A percentile compares a stretch with the other conserved stretches of the same genome.
Evolutionary conservation across 2,797 vertebrate species (phyloP).

Genomic region (Danio tinwini): DNA sequence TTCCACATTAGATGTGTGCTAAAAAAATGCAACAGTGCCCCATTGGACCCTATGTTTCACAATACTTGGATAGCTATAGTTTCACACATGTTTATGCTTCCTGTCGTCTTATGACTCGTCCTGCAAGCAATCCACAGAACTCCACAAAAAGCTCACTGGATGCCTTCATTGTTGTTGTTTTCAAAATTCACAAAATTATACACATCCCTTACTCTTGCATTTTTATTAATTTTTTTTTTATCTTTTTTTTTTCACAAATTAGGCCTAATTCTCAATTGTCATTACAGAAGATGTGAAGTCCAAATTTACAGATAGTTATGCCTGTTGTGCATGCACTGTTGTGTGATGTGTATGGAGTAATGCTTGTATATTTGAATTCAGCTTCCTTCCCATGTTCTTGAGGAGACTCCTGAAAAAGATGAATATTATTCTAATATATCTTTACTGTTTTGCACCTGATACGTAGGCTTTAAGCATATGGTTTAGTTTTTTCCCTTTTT

Average conservation of each 20-base stretch:
- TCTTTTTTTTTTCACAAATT: too few relatives aligned
- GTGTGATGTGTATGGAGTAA: neutral
- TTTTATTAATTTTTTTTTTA: neutral
- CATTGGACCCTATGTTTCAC: neutral
- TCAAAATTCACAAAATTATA: too few relatives aligned
- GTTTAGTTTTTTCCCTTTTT: too few relatives aligned
- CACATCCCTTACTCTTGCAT: neutral
- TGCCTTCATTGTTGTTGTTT: neutral
- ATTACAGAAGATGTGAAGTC: neutral
- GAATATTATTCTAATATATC: too few relatives aligned
- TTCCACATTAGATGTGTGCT: neutral
- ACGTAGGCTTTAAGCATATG: too few relatives aligned
- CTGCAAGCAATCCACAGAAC: neutral
- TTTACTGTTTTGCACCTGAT: too few relatives aligned
- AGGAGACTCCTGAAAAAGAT: too few relatives aligned
- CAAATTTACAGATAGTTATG: neutral
- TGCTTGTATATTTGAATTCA: neutral
- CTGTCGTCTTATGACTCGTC: neutral
- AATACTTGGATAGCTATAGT: neutral
- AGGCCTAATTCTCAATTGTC: neutral
- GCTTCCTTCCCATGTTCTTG: constrained; percentile 5
- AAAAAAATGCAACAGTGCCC: neutral
- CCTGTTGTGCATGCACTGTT: neutral
- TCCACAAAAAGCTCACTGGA: neutral
- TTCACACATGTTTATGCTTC: neutral